These are phyloP conservation scores for Theodoxus fluviatilis DNA, from an alignment of 2,888 invertebrate species.

Conservation along the genomic window DNA sequence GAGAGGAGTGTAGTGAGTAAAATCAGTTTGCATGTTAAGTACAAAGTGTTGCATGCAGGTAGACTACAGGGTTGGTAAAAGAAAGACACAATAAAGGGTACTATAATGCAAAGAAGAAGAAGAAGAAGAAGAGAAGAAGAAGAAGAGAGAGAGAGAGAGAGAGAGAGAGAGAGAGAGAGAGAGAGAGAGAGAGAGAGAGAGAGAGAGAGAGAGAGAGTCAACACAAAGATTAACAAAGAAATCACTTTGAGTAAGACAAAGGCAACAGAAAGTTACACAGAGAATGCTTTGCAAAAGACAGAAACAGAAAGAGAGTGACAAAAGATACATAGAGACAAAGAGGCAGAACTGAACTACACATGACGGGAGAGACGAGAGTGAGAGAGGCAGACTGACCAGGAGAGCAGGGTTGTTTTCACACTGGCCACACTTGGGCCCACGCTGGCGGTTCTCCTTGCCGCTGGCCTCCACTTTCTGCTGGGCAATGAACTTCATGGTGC, in stretches of 20 bases:
- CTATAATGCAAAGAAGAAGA: not conserved
- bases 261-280: not conserved
- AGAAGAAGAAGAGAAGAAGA: not conserved
- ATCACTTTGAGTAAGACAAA: not conserved
- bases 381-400: constrained; percentile 47
- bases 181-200: not conserved
- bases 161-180: not conserved
- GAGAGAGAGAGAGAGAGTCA: not conserved
- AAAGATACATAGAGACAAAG: too few relatives aligned
- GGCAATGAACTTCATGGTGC: constrained; percentile 59
- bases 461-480: constrained; percentile 31
- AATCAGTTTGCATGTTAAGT: too few relatives aligned
- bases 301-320: not conserved
- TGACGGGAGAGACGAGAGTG: too few relatives aligned
- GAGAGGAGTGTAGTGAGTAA: too few relatives aligned
- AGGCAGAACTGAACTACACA: too few relatives aligned
- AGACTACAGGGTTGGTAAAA: not conserved
- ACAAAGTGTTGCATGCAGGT: too few relatives aligned
- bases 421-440: constrained; percentile 63
- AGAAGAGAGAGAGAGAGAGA: not conserved
- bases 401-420: constrained; percentile 63
- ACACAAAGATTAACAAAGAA: not conserved
- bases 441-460: constrained; percentile 46
- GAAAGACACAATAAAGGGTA: not conserved
- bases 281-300: not conserved